These are phyloP conservation scores for Casuarius casuarius DNA, from an alignment of 2,113 vertebrate species.

Conservation along the genomic window DNA sequence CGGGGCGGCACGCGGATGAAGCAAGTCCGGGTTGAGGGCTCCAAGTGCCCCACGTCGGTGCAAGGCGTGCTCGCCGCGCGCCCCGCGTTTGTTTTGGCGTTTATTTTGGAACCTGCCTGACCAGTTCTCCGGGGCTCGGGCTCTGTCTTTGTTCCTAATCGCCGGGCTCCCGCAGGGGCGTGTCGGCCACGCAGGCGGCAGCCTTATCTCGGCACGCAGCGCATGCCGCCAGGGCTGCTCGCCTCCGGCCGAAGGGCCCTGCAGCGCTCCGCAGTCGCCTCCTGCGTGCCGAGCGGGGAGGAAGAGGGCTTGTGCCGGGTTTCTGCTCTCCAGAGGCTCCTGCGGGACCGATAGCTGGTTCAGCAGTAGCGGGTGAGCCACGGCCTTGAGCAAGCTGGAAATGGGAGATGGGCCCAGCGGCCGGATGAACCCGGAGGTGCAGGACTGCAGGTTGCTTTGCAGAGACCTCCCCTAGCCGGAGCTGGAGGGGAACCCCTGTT, in stretches of 20 bases:
- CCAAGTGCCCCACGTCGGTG: too few relatives aligned
- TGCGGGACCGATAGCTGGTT: rapidly evolving
- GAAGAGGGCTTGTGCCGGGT: neutral
- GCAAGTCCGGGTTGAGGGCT: neutral
- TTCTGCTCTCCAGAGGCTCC: neutral
- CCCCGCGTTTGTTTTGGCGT: neutral
- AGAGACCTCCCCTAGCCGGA: neutral
- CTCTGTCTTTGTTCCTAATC: rapidly evolving
- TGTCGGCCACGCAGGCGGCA: neutral
- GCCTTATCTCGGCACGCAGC: constrained; percentile 35
- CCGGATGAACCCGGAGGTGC: neutral
- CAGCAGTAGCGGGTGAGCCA: neutral
- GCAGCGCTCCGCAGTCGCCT: neutral
- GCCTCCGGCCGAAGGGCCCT: rapidly evolving
- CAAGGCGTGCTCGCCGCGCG: too few relatives aligned
- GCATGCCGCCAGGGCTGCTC: neutral
- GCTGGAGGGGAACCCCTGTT: neutral
- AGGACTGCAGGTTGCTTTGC: neutral
- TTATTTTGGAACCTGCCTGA: constrained; percentile 16
- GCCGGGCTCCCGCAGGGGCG: neutral
- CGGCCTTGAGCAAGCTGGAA: neutral
- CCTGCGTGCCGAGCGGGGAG: rapidly evolving
- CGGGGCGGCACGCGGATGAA: neutral
- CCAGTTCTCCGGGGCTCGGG: neutral
- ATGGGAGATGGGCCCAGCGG: neutral